These are phyloP conservation scores for Pocillopora verrucosa DNA, from an alignment of 64 coral and sea anemone species.

Conservation along the genomic window DNA sequence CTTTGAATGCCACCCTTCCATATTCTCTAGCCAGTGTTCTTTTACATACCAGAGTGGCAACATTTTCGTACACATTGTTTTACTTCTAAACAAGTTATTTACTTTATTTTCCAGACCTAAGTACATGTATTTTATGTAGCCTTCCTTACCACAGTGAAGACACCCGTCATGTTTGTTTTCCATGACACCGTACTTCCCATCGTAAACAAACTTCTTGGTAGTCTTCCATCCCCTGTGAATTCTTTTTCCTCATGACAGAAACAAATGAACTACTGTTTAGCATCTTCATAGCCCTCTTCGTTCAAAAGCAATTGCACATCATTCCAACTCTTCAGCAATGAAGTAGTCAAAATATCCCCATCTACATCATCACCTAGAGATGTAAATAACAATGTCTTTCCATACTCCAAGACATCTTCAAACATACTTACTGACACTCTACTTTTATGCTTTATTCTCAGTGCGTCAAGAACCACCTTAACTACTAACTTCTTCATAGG, in stretches of 20 bases:
- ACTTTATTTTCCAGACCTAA: constrained; percentile 46
- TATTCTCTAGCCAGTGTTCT: constrained; percentile 41
- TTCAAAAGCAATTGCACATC: constrained; percentile 53
- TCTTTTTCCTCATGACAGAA: constrained; percentile 49
- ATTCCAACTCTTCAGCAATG: constrained; percentile 78
- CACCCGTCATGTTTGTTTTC: constrained; percentile 55
- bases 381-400: constrained; percentile 45
- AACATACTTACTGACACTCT: constrained; percentile 42
- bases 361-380: constrained; percentile 32
- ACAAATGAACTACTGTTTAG: constrained; percentile 60
- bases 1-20: constrained; percentile 1
- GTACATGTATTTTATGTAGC: constrained; percentile 57
- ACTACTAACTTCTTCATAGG: constrained; percentile 49
- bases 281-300: constrained; percentile 63
- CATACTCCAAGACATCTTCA: constrained; percentile 66
- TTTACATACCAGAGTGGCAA: constrained; percentile 47
- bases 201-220: constrained; percentile 51
- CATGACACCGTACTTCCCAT: constrained; percentile 68
- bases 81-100: constrained; percentile 69
- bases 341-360: constrained; percentile 11
- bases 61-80: constrained; percentile 46
- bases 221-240: constrained; percentile 31
- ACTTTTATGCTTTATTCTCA: constrained; percentile 57
- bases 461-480: constrained; percentile 68
- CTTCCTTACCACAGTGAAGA: constrained; percentile 49